Conservation (phyloP, 2,888 invertebrate species). For the Apoda limacodes region DNA sequence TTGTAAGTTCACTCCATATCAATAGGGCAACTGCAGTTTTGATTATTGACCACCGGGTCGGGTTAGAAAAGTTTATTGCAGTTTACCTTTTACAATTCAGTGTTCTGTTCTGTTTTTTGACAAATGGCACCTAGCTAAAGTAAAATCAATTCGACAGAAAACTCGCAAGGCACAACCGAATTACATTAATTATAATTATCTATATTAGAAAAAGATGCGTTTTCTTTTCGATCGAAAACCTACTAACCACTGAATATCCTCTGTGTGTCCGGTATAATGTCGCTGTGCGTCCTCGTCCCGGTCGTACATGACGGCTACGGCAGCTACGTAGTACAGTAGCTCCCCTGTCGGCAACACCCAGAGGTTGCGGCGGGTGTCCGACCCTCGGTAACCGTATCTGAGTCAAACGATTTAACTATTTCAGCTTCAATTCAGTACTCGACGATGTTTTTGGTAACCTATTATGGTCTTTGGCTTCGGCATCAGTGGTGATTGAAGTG, state of each 20-base stretch:
- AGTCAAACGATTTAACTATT: too few relatives aligned
- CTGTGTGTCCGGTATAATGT: constrained; percentile 92
- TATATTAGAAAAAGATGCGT: too few relatives aligned
- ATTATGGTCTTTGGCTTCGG: not conserved
- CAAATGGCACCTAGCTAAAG: too few relatives aligned
- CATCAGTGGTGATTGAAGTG: not conserved
- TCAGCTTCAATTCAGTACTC: too few relatives aligned
- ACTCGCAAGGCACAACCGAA: too few relatives aligned
- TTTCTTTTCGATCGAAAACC: not conserved
- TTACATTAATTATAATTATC: not conserved
- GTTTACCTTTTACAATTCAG: too few relatives aligned
- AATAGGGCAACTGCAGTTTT: too few relatives aligned
- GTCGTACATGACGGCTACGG: constrained; percentile 90
- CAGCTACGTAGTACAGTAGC: constrained; percentile 91
- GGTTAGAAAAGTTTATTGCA: too few relatives aligned
- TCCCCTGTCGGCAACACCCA: constrained; percentile 96
- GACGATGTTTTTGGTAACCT: not conserved
- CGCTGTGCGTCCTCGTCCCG: constrained; percentile 88
- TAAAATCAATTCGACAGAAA: too few relatives aligned
- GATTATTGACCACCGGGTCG: too few relatives aligned
- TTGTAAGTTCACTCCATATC: too few relatives aligned
- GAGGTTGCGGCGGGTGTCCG: constrained; percentile 88
- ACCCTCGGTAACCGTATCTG: constrained; percentile 94
- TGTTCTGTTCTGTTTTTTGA: not conserved
- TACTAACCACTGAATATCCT: constrained; percentile 90